These are phyloP conservation scores for Synanthedon myopaeformis DNA, from an alignment of 2,888 invertebrate genomes.

Conservation along the genomic window DNA sequence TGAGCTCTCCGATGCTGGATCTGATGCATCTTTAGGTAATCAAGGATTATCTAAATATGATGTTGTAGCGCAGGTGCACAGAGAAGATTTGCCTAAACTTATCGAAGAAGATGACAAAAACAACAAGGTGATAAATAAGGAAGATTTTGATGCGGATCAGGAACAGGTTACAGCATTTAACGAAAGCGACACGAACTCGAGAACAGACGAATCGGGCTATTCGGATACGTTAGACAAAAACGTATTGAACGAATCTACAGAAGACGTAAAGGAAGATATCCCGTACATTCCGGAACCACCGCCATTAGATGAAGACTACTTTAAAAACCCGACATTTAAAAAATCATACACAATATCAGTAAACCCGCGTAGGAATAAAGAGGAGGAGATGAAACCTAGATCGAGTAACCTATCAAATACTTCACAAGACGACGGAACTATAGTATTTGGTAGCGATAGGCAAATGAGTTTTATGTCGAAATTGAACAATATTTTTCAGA, in stretches of 20 bases:
- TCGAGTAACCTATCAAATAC: conserved; percentile 34
- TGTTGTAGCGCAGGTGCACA: conserved; percentile 69
- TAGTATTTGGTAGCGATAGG: conserved; percentile 43
- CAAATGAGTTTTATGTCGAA: conserved; percentile 55
- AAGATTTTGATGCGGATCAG: conserved; percentile 19
- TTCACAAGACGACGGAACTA: conserved; percentile 33
- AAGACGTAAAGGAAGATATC: conserved; percentile 28
- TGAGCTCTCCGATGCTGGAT: conserved; percentile 55
- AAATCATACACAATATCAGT: conserved; percentile 30
- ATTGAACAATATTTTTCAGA: conserved; percentile 49
- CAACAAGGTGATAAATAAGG: conserved; percentile 16
- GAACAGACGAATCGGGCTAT: conserved; percentile 60
- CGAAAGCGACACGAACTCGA: conserved; percentile 51
- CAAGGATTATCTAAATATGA: conserved; percentile 64
- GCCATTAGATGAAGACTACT: conserved; percentile 38
- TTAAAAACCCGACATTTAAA: conserved; percentile 24
- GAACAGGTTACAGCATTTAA: conserved; percentile 46
- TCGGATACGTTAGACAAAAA: conserved; percentile 54
- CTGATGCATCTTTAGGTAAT: conserved; percentile 53
- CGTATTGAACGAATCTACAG: conserved; percentile 32
- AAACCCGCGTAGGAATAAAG: conserved; percentile 15
- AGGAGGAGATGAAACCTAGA: conserved; percentile 25
- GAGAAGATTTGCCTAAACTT: conserved; percentile 61
- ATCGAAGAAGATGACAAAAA: conserved; percentile 47
- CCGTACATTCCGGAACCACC: conserved; percentile 51